Base-by-base conservation (phyloP, 2,888 invertebrate species). In the Tridacna crocea region DNA sequence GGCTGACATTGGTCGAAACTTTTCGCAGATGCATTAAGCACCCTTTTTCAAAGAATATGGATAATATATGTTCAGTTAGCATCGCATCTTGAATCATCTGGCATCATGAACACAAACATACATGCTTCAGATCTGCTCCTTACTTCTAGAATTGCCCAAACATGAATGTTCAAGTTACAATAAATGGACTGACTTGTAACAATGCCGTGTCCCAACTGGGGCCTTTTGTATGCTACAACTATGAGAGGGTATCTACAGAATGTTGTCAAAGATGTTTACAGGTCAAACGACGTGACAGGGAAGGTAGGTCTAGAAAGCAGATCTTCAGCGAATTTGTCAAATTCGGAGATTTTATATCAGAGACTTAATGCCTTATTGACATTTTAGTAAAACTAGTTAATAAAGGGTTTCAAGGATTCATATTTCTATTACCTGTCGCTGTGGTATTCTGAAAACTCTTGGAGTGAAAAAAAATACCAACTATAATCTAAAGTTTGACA, bases 151-250 rank as follows among this genome's bases (percentile, higher is more conserved):
- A 80, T 19, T 91, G 91, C 79, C 89, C 90, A 0, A 75, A 78
- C 15, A 84, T 88, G 11, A 83, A 86, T 15, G 83, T 83, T 13
- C 87, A 88, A 15, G 87, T 92, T 22, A 87, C 87, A 11, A 92
- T 92, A n/a, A 91, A 92, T 75, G 90, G 90, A 0, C 58, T 91
- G 48, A 80, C 84, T 11, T 92, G 92, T 70, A 78, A 79, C 8
- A 80, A 85, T 24, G 92, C 92, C 13, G 79, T 92, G 0, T 77
- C 88, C 15, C 86, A 77, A 12, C 82, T 88, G 1, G 92, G 92
- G 15, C 27, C 78, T 11, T 91, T 87, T 76, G 88, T 92, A 12
- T 92, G 92, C 63, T 92, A 92, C 81, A 89, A 89, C 24, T 91
- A 92, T 68, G 92, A 91, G 79, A 84, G 87, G 26, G 88, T 89